Evolutionary conservation across 92 coral and sea anemone genomes (phyloP).

Genomic region (Palythoa grandis): DNA sequence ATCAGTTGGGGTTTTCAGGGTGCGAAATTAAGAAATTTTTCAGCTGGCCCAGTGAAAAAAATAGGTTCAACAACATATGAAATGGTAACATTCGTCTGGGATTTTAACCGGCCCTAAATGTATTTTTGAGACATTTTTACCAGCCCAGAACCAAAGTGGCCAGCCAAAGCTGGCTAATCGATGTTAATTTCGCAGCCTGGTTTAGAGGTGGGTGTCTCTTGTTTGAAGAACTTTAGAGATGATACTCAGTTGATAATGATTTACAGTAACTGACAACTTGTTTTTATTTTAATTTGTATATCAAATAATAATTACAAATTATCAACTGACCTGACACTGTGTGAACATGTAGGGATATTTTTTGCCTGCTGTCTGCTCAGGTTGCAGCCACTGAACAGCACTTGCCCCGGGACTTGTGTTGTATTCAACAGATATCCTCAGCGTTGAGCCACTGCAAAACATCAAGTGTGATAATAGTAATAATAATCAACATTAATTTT

Average conservation of each 20-base stretch:
- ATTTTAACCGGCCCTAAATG: no score
- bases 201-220: slow-evolving; percentile 63
- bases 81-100: no score
- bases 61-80: no score
- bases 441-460: slow-evolving; percentile 58
- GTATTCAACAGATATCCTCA: slow-evolving; percentile 66
- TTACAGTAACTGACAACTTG: no score
- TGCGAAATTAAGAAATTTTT: no score
- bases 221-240: not conserved
- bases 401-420: slow-evolving; percentile 76
- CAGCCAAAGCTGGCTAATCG: no score
- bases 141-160: no score
- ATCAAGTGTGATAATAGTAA: not conserved
- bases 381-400: slow-evolving; percentile 83
- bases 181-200: no score
- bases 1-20: slow-evolving; percentile 83
- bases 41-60: no score
- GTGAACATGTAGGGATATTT: slow-evolving; percentile 83
- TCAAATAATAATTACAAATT: not conserved
- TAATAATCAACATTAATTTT: not conserved
- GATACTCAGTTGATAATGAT: not conserved
- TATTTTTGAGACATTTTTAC: no score
- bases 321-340: slow-evolving; percentile 76
- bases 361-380: slow-evolving; percentile 89
- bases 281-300: no score